A percentile compares a stretch with the other conserved stretches of the same genome.
These are phyloP conservation scores for Aculops lycopersici DNA, from an alignment of 1,140 invertebrate species.

Conservation along the genomic window DNA sequence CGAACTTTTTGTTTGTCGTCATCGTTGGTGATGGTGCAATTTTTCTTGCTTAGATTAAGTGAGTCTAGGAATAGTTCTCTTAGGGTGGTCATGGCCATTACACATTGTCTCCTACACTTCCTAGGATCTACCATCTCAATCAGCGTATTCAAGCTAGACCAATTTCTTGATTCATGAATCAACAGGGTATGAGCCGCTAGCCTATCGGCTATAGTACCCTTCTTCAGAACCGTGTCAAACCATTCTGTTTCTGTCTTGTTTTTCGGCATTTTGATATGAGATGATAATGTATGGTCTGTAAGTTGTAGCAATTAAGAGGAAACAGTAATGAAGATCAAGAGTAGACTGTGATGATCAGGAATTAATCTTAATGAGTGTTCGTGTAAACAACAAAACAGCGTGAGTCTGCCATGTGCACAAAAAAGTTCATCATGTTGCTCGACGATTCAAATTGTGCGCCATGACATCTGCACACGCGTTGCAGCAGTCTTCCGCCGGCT, in stretches of 20 bases:
- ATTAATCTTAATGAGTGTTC: neutral
- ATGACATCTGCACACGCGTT: too few relatives aligned
- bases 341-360: neutral
- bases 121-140: conserved; percentile 37
- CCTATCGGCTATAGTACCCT: conserved; percentile 49
- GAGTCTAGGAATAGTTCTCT: conserved; percentile 8
- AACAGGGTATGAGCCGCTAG: conserved; percentile 45
- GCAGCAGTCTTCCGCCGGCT: too few relatives aligned
- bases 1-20: neutral
- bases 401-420: too few relatives aligned
- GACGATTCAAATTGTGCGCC: too few relatives aligned
- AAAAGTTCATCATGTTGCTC: too few relatives aligned
- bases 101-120: conserved; percentile 40
- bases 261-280: neutral
- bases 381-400: neutral
- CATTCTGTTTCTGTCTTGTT: conserved; percentile 20
- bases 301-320: too few relatives aligned
- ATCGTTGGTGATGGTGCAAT: neutral
- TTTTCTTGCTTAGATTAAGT: conserved; percentile 5
- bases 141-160: conserved; percentile 31
- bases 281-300: too few relatives aligned
- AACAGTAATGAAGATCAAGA: too few relatives aligned
- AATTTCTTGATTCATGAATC: conserved; percentile 49
- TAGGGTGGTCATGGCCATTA: conserved; percentile 23
- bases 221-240: conserved; percentile 40